phyloP scores from a whole-genome alignment of 1,140 invertebrate species.

The Papilio machaon region DNA sequence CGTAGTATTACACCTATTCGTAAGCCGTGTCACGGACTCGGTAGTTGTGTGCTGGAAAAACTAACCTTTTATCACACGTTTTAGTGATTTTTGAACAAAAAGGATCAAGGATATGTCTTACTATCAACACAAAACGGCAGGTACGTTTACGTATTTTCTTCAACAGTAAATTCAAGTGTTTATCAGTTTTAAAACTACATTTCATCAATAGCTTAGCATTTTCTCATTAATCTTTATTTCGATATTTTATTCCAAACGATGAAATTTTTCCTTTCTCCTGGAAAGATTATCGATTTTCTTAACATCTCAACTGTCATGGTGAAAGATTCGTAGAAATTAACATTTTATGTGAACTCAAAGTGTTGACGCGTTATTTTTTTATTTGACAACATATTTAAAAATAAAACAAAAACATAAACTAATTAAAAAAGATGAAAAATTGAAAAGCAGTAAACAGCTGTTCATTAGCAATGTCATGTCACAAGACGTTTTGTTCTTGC shows the following conservation, averaged over 20 bases:
- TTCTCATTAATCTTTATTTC: background rate
- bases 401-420: background rate
- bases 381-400: background rate
- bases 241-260: background rate
- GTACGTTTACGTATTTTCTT: conserved; percentile 53
- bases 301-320: background rate
- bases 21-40: conserved; percentile 54
- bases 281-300: background rate
- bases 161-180: conserved; percentile 7
- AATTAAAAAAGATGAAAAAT: background rate
- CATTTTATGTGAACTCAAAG: background rate
- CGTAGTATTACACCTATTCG: conserved; percentile 68
- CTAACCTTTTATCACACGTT: background rate
- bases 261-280: background rate
- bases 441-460: conserved; percentile 30
- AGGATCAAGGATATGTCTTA: conserved; percentile 58
- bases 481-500: conserved; percentile 10
- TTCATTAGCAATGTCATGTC: conserved; percentile 9
- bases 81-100: conserved; percentile 40
- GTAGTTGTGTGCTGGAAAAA: conserved; percentile 39
- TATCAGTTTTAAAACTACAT: background rate
- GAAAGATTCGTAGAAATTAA: background rate
- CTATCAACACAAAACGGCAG: conserved; percentile 59
- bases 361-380: conserved; percentile 4
- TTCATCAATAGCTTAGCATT: background rate